These are phyloP conservation scores for Euwallacea similis DNA, from an alignment of 1,140 invertebrate species.

Conservation along the genomic window DNA sequence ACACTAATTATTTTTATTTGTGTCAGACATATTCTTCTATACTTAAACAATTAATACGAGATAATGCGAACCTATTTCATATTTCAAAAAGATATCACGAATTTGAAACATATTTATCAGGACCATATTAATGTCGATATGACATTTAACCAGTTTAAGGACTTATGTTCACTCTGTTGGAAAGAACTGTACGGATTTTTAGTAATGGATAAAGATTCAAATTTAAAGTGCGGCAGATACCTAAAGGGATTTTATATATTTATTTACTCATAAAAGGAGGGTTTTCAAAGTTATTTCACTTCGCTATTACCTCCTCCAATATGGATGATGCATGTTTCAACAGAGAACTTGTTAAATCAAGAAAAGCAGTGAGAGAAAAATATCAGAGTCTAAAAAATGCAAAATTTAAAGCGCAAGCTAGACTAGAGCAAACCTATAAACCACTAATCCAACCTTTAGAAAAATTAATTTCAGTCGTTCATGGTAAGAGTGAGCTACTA, in stretches of 20 bases:
- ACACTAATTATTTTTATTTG: conserved; percentile 50
- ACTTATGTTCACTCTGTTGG: conserved; percentile 49
- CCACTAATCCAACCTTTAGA: conserved; percentile 1
- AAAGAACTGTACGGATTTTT: conserved; percentile 44
- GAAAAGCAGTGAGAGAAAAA: conserved; percentile 11
- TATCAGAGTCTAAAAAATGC: conserved; percentile 5
- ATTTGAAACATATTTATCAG: conserved; percentile 53
- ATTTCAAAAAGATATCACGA: conserved; percentile 53
- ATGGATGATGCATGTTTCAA: conserved; percentile 3
- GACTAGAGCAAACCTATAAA: background rate
- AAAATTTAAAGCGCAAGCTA: background rate
- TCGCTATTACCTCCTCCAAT: background rate
- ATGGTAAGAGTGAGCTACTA: conserved; percentile 6
- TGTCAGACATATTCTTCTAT: conserved; percentile 52
- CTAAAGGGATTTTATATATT: conserved; percentile 45
- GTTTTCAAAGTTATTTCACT: background rate
- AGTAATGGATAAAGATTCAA: conserved; percentile 47
- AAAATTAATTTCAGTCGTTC: conserved; percentile 8
- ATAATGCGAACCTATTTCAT: conserved; percentile 54
- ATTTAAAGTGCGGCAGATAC: conserved; percentile 46
- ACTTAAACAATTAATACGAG: conserved; percentile 53
- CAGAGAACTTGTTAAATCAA: conserved; percentile 9
- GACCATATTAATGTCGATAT: conserved; percentile 53
- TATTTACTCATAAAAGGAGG: conserved; percentile 27
- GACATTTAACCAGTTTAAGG: conserved; percentile 47